These are phyloP conservation scores for Bucco capensis DNA, from an alignment of 2,113 vertebrate genomes.

Conservation along the genomic window DNA sequence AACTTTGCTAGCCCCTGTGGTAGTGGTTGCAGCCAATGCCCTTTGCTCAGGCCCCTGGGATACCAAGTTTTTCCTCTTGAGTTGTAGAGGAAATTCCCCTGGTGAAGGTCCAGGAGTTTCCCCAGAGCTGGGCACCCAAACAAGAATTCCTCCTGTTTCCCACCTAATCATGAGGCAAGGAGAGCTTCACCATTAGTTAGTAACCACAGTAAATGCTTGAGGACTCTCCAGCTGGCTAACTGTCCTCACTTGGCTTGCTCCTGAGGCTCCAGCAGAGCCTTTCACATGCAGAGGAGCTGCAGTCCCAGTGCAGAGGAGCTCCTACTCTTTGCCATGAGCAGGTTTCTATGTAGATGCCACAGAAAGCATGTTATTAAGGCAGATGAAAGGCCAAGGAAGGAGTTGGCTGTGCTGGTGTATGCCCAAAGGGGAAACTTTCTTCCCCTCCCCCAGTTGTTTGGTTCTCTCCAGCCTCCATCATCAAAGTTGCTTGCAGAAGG, in stretches of 20 bases:
- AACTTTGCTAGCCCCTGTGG: background rate
- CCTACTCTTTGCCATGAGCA: background rate
- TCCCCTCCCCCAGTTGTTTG: background rate
- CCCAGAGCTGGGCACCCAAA: background rate
- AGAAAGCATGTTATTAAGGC: constrained; percentile 13
- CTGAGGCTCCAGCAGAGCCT: background rate
- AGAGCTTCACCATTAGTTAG: accelerated
- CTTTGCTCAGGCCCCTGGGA: background rate
- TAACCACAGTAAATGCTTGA: background rate
- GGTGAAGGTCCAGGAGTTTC: background rate
- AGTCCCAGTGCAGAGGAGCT: background rate
- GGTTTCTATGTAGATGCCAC: constrained; percentile 22
- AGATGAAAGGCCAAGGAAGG: constrained; percentile 47
- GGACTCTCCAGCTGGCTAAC: background rate
- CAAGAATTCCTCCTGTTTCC: background rate
- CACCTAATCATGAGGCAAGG: background rate
- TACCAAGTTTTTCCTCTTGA: background rate
- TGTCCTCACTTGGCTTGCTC: background rate
- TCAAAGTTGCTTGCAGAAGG: background rate
- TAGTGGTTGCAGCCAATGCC: background rate
- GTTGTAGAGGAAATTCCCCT: background rate
- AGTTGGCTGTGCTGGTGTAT: constrained; percentile 38
- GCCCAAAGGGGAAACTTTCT: constrained; percentile 27
- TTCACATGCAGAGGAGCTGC: background rate
- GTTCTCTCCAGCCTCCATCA: background rate